Evolutionary conservation across 2,797 vertebrate genomes (phyloP).

Genomic region (Myotis myotis): DNA sequence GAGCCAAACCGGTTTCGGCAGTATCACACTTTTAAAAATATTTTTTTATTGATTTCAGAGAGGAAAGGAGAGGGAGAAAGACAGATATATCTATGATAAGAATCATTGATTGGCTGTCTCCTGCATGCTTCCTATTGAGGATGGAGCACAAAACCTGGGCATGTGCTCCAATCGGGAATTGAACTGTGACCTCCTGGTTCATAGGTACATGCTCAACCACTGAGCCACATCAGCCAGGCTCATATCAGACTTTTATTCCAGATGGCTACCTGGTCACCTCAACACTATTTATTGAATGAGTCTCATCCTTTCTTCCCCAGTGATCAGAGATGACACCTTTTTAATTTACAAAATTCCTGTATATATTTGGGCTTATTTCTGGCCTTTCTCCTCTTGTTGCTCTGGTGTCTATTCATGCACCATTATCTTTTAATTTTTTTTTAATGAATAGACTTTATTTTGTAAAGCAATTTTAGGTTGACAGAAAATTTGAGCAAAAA

Average conservation of each 20-base stretch:
- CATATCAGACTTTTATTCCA: neutral
- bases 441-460: neutral
- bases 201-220: no score
- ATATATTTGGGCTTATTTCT: neutral
- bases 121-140: no score
- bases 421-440: neutral
- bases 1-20: no score
- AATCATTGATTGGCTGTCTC: no score
- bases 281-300: neutral
- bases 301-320: neutral
- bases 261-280: neutral
- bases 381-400: neutral
- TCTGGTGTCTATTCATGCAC: neutral
- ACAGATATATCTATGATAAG: no score
- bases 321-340: neutral
- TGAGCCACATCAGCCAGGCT: no score
- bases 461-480: neutral
- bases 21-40: no score
- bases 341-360: neutral
- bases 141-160: no score
- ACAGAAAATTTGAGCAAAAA: neutral
- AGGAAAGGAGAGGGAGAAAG: no score
- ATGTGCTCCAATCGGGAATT: no score
- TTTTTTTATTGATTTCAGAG: no score
- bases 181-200: no score